Percentiles rank a stretch among this genome's conserved stretches.
phyloP scores from a whole-genome alignment of 2,797 vertebrate genomes.

The Typhlichthys subterraneus region DNA sequence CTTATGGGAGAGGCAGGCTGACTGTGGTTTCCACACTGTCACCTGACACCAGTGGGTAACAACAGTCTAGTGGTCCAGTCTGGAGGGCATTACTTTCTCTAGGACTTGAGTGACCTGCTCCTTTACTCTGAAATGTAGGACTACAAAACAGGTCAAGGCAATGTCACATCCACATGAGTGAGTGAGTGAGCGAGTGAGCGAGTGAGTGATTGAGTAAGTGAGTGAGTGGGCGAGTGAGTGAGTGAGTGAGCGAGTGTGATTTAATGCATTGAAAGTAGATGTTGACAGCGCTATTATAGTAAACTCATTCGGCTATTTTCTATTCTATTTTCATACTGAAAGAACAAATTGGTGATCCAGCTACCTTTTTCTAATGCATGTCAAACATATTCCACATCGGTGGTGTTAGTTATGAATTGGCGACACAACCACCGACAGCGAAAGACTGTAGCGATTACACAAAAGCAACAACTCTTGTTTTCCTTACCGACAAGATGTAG shows the following conservation, averaged over 20 bases:
- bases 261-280: too few relatives aligned
- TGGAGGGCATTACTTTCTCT: not conserved
- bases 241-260: too few relatives aligned
- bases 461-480: constrained; percentile 16
- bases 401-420: constrained; percentile 21
- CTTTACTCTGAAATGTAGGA: not conserved
- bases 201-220: too few relatives aligned
- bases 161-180: too few relatives aligned
- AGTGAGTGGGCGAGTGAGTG: too few relatives aligned
- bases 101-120: not conserved
- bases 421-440: constrained; percentile 34
- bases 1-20: constrained; percentile 1
- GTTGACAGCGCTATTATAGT: too few relatives aligned
- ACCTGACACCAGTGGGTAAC: constrained; percentile 13
- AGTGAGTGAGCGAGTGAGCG: too few relatives aligned
- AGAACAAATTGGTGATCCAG: too few relatives aligned
- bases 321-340: too few relatives aligned
- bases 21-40: constrained; percentile 2
- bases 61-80: constrained; percentile 4
- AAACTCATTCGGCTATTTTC: too few relatives aligned
- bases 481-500: constrained; percentile 6
- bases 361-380: too few relatives aligned
- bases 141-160: not conserved
- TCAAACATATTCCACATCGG: not conserved
- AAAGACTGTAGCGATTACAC: constrained; percentile 9